A percentile compares a stretch with the other conserved stretches of the same genome.
phyloP scores from a whole-genome alignment of 2,113 vertebrate genomes.

The Cyanoramphus novaezelandiae region DNA sequence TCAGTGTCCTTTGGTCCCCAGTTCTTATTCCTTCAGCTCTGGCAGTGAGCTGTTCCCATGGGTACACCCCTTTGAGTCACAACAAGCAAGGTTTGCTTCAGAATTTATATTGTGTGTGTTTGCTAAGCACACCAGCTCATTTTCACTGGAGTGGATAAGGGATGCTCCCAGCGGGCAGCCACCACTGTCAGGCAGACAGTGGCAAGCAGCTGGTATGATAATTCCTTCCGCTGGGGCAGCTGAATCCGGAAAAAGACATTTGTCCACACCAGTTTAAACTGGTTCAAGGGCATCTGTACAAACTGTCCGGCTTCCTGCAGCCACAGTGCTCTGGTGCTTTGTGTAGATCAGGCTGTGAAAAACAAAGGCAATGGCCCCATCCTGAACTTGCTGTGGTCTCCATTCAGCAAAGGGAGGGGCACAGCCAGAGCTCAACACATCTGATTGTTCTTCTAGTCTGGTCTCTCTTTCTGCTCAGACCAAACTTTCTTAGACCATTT shows the following conservation, averaged over 20 bases:
- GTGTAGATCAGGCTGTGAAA: neutral
- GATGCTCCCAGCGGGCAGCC: neutral
- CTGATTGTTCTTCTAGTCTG: conserved; percentile 45
- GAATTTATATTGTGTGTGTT: neutral
- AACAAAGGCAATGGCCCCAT: conserved; percentile 43
- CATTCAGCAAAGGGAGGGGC: conserved; percentile 28
- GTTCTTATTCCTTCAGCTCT: neutral
- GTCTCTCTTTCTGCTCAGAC: conserved; percentile 39
- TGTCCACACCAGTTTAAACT: conserved; percentile 42
- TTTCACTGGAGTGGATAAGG: neutral
- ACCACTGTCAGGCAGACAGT: neutral
- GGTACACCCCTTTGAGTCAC: neutral
- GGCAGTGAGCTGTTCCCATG: neutral
- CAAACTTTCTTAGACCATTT: conserved; percentile 47
- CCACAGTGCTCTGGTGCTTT: neutral
- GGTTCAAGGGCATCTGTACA: conserved; percentile 52
- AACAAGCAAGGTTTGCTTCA: neutral
- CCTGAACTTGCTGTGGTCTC: conserved; percentile 13
- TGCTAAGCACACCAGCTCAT: neutral
- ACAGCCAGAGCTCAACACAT: neutral
- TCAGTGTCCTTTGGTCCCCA: neutral
- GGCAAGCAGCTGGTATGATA: conserved; percentile 21
- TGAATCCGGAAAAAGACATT: conserved; percentile 11
- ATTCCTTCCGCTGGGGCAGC: conserved; percentile 24
- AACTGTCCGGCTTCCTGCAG: conserved; percentile 40